phyloP scores from a whole-genome alignment of 2,113 vertebrate species.

The Shinisaurus crocodilurus region DNA sequence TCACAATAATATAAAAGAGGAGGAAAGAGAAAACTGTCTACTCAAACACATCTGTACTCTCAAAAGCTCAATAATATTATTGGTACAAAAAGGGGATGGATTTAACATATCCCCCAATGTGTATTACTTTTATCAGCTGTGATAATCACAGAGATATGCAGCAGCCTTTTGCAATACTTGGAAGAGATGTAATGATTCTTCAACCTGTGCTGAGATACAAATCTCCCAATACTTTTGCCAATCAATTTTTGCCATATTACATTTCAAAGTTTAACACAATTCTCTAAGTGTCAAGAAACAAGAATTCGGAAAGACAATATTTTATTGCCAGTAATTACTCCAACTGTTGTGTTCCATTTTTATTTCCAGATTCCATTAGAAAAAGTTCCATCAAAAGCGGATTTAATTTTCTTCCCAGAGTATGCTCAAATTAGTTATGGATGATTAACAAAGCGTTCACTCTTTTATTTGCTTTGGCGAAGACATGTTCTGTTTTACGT shows the following conservation, averaged over 20 bases:
- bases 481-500: constrained; percentile 72
- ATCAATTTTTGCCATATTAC: constrained; percentile 20
- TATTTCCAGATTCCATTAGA: constrained; percentile 68
- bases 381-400: constrained; percentile 75
- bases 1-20: neutral
- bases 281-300: constrained; percentile 43
- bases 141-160: constrained; percentile 55
- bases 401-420: constrained; percentile 71
- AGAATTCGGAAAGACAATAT: constrained; percentile 6
- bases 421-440: constrained; percentile 80
- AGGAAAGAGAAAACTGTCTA: neutral
- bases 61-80: constrained; percentile 56
- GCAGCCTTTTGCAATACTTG: constrained; percentile 37
- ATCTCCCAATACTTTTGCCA: constrained; percentile 25
- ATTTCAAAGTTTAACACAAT: constrained; percentile 48
- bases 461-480: constrained; percentile 82
- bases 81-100: constrained; percentile 52
- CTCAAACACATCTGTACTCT: constrained; percentile 15
- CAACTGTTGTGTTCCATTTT: constrained; percentile 48
- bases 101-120: constrained; percentile 57
- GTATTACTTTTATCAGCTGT: constrained; percentile 53
- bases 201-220: constrained; percentile 32
- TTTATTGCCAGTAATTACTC: constrained; percentile 45
- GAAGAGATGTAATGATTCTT: constrained; percentile 20
- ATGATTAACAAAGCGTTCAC: constrained; percentile 83